Evolutionary conservation across 1,140 invertebrate species (phyloP).

Genomic region (Bemisia tabaci): DNA sequence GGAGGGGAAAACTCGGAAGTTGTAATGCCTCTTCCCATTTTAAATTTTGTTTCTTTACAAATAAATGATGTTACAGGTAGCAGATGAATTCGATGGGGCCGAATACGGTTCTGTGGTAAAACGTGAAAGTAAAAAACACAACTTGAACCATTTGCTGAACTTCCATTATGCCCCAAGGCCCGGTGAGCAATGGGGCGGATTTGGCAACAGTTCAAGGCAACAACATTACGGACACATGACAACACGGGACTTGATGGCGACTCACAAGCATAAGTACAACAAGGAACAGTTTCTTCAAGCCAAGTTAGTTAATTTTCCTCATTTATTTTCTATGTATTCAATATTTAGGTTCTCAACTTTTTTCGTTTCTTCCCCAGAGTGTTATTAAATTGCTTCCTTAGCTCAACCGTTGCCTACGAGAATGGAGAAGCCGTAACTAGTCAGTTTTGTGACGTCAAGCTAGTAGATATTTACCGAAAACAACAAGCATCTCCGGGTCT

Average conservation of each 20-base stretch:
- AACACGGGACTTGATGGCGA: slow-evolving; percentile 22
- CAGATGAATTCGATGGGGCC: not conserved
- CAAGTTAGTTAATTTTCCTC: slow-evolving; percentile 46
- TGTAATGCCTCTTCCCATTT: too few relatives aligned
- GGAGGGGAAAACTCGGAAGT: too few relatives aligned
- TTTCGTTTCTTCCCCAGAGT: too few relatives aligned
- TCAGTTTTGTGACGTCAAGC: too few relatives aligned
- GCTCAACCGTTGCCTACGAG: too few relatives aligned
- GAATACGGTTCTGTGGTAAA: not conserved
- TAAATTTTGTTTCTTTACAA: too few relatives aligned
- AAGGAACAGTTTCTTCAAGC: slow-evolving; percentile 89
- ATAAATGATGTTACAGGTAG: not conserved
- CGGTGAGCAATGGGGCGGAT: slow-evolving; percentile 19
- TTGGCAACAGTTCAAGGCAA: slow-evolving; percentile 9
- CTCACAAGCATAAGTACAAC: slow-evolving; percentile 57
- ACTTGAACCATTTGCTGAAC: slow-evolving; percentile 83
- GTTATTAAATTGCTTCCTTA: too few relatives aligned
- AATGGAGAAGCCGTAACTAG: too few relatives aligned
- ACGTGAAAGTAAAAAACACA: slow-evolving; percentile 64
- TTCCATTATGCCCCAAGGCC: slow-evolving; percentile 59
- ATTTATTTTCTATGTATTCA: too few relatives aligned
- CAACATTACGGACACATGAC: slow-evolving; percentile 9
- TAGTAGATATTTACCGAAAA: too few relatives aligned
- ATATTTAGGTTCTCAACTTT: slow-evolving; percentile 3
- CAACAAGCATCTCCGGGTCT: too few relatives aligned